phyloP scores from a whole-genome alignment of 1,140 invertebrate genomes.

The Dinoponera quadriceps region DNA sequence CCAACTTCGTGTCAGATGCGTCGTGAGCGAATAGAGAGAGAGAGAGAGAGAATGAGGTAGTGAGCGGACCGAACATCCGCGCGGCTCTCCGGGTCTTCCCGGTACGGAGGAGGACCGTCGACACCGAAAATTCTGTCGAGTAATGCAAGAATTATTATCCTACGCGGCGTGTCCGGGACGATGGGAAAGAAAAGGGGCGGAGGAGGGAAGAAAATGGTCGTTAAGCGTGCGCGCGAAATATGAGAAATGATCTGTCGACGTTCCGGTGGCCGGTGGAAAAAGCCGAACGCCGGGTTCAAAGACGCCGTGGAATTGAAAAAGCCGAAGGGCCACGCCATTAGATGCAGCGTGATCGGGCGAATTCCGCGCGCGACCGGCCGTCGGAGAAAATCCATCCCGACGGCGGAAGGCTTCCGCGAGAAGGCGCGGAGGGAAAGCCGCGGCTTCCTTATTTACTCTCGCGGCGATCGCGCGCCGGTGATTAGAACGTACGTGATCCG shows the following conservation, averaged over 20 bases:
- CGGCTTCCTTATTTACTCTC: slow-evolving; percentile 30
- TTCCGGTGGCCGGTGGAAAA: slow-evolving; percentile 69
- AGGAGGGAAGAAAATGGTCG: slow-evolving; percentile 67
- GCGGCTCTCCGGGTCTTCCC: slow-evolving; percentile 30
- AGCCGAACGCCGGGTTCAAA: slow-evolving; percentile 76
- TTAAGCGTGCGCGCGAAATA: slow-evolving; percentile 78
- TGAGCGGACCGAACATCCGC: slow-evolving; percentile 4
- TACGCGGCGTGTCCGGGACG: slow-evolving; percentile 39
- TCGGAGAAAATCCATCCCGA: slow-evolving; percentile 52
- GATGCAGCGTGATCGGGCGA: slow-evolving; percentile 74
- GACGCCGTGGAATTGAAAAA: slow-evolving; percentile 81
- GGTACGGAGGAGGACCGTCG: slow-evolving; percentile 48
- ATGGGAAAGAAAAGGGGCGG: slow-evolving; percentile 58
- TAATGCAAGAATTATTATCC: slow-evolving; percentile 83
- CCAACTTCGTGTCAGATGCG: slow-evolving; percentile 8
- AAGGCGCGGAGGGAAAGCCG: neutral
- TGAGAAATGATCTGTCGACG: slow-evolving; percentile 85
- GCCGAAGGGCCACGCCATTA: slow-evolving; percentile 69
- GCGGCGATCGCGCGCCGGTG: neutral
- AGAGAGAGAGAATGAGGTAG: neutral
- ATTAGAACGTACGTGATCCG: neutral
- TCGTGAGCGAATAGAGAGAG: slow-evolving; percentile 22
- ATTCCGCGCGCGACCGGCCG: slow-evolving; percentile 58
- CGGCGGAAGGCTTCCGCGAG: slow-evolving; percentile 7
- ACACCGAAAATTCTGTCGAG: slow-evolving; percentile 79